Percentiles rank a stretch among this genome's conserved stretches.
Evolutionary conservation across 2,113 vertebrate species (phyloP).

Genomic region (Lepidothrix coronata): DNA sequence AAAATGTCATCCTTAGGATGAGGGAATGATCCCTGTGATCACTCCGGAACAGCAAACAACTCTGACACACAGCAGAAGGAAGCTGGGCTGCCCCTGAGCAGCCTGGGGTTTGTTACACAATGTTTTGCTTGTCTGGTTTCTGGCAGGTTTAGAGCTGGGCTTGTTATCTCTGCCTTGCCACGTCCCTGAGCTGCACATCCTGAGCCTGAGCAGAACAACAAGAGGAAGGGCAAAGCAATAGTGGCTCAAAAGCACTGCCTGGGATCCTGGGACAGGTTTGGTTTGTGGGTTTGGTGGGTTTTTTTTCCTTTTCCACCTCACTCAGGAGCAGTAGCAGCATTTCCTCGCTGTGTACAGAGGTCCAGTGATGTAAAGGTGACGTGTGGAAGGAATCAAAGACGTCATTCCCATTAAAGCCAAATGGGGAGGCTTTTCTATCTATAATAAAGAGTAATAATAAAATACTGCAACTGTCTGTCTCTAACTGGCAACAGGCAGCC

Average conservation of each 20-base stretch:
- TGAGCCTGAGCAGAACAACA: not conserved
- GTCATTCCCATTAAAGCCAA: not conserved
- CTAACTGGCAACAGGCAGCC: not conserved
- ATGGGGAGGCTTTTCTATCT: not conserved
- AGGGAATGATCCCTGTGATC: not conserved
- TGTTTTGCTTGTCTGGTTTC: not conserved
- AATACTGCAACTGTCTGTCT: not conserved
- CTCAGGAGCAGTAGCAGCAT: not conserved
- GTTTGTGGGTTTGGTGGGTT: not conserved
- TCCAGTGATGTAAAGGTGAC: not conserved
- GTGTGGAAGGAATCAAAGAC: not conserved
- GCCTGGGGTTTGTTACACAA: not conserved
- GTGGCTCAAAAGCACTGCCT: not conserved
- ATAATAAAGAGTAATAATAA: not conserved
- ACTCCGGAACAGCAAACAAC: not conserved
- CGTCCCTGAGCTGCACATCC: not conserved
- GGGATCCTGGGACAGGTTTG: not conserved
- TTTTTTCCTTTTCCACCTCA: not conserved
- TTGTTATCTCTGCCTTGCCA: not conserved
- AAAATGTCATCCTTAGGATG: not conserved
- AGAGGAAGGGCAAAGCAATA: not conserved
- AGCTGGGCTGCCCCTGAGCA: not conserved
- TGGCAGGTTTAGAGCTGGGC: not conserved
- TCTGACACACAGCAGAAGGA: fast-evolving
- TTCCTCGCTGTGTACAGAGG: not conserved